Base-by-base conservation (phyloP, 2,888 invertebrate species). In the Cyclophora albipunctata region DNA sequence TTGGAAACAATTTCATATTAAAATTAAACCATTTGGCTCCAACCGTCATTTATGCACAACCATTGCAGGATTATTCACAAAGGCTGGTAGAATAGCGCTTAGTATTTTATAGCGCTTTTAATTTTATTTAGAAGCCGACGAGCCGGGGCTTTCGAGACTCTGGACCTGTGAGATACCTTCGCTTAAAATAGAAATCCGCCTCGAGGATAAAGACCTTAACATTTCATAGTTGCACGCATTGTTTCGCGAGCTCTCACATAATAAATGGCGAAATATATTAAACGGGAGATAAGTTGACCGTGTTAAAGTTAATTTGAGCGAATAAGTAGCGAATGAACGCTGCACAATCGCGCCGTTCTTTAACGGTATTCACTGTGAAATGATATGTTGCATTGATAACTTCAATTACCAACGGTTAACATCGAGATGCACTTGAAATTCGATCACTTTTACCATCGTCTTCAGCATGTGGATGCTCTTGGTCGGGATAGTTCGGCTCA, bases 391-490 rank as follows among this genome's bases (percentile, higher is more conserved):
- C 60, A 61, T 51, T 48, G 55, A 59, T 55, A 49, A 50, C 46
- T 75, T 72, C 58, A 59, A 63, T 75, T 75, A 73, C 75, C 67
- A 59, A 62, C 59, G 58, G 60, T 64, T 60, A 63, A 65, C 59
- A 68, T 70, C 60, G 65, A 71, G 71, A 71, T 72, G 71, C 75
- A 75, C 73, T 79, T 76, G 79, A 75, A 78, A 81, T 71, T 56
- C 61, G 72, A 73, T 69, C 66, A 58, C 64, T 60, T 55, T 53
- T 57, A 57, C 54, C 59, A 60, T 61, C 66, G 37, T 37, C 4
- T 60, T 62, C 20, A 20, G 20, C 20, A 20, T 20, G 20, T 20
- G 20, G 20, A 20, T 20, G 20, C 53, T 62, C 57, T 37, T 5
- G 5, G 4, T 37, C 37, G 37, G 5, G 1, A 37, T 37, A 37